Evolutionary conservation across 1,140 invertebrate species (phyloP).

Genomic region (Platyscapa corneri): DNA sequence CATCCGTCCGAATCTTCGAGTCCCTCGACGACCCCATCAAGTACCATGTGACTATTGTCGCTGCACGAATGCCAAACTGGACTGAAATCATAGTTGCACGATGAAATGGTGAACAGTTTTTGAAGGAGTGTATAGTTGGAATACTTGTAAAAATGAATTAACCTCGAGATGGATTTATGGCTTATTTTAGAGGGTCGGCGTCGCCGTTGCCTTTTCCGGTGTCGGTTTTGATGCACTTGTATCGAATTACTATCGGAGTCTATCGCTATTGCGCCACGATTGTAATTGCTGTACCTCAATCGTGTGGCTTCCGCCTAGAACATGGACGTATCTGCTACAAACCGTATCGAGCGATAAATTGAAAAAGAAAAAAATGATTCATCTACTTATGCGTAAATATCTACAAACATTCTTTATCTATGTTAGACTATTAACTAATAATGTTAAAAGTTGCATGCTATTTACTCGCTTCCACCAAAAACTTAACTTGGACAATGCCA

Average conservation of each 20-base stretch:
- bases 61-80: slow-evolving; percentile 67
- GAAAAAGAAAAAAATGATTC: not conserved
- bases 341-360: slow-evolving; percentile 34
- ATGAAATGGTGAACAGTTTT: not conserved
- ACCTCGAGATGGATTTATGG: slow-evolving; percentile 45
- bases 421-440: not conserved
- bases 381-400: not conserved
- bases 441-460: no score
- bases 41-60: slow-evolving; percentile 15
- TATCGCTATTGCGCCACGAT: slow-evolving; percentile 22
- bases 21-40: slow-evolving; percentile 38
- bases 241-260: slow-evolving; percentile 47
- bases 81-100: slow-evolving; percentile 58
- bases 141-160: not conserved
- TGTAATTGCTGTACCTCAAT: slow-evolving; percentile 12
- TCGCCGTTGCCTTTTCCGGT: slow-evolving; percentile 45
- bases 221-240: slow-evolving; percentile 43
- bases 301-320: slow-evolving; percentile 44
- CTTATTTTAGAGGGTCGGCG: slow-evolving; percentile 27
- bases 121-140: not conserved
- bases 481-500: not conserved
- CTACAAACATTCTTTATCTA: not conserved
- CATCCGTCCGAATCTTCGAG: slow-evolving; percentile 49
- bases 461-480: not conserved
- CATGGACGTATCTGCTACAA: slow-evolving; percentile 53